These are phyloP conservation scores for Sitta europaea DNA, from an alignment of 2,113 vertebrate species.

Conservation along the genomic window DNA sequence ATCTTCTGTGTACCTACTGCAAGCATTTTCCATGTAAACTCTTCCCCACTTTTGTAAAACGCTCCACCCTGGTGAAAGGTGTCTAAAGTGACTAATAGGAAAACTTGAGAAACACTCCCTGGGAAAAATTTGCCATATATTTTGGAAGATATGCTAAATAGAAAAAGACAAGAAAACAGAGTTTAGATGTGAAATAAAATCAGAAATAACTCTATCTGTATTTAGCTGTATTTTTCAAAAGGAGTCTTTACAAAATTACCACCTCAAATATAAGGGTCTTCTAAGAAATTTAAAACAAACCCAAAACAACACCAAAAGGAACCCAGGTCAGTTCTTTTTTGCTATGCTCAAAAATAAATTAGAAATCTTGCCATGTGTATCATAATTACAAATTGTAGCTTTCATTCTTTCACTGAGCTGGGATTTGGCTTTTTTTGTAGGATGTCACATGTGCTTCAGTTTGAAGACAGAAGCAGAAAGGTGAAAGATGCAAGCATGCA, in stretches of 20 bases:
- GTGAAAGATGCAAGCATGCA: constrained; percentile 96
- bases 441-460: constrained; percentile 95
- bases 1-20: background rate
- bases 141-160: background rate
- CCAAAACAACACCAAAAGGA: background rate
- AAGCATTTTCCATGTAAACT: background rate
- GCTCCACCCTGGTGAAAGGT: background rate
- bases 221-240: background rate
- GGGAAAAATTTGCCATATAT: background rate
- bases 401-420: background rate
- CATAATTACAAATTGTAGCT: background rate
- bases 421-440: constrained; percentile 68
- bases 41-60: background rate
- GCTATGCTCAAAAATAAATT: background rate
- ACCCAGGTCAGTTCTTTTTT: background rate
- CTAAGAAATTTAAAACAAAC: background rate
- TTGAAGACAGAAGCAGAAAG: constrained; percentile 93
- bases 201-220: background rate
- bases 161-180: background rate
- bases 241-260: background rate
- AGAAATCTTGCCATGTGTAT: background rate
- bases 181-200: background rate
- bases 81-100: constrained; percentile 8
- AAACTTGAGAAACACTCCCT: background rate
- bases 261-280: background rate